Percentiles rank a stretch among this genome's conserved stretches.
Evolutionary conservation across 2,113 vertebrate genomes (phyloP).

Genomic region (Microcebus jonahi): DNA sequence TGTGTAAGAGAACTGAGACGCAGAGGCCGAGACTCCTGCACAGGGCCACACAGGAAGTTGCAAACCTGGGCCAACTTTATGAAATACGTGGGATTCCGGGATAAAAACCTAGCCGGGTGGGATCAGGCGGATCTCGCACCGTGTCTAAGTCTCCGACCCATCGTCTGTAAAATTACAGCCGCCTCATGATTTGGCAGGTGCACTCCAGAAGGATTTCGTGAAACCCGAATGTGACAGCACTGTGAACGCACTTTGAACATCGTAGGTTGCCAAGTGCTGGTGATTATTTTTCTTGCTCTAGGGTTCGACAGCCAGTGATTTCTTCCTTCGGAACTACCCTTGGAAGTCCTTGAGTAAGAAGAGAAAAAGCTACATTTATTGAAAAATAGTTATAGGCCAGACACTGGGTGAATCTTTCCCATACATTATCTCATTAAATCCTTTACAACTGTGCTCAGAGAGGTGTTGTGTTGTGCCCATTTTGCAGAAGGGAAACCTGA

Average conservation of each 20-base stretch:
- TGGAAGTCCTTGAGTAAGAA: background rate
- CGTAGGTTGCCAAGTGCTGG: background rate
- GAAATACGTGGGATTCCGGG: background rate
- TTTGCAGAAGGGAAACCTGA: background rate
- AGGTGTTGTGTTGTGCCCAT: background rate
- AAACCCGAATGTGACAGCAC: background rate
- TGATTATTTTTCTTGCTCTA: background rate
- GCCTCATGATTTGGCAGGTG: background rate
- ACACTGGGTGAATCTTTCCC: background rate
- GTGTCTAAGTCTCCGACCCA: background rate
- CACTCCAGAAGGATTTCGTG: background rate
- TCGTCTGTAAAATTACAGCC: background rate
- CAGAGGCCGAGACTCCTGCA: background rate
- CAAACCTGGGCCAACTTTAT: background rate
- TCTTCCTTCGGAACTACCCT: background rate
- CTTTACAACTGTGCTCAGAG: background rate
- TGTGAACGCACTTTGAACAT: fast-evolving
- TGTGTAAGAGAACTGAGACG: background rate
- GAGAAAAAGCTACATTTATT: background rate
- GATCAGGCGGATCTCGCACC: background rate
- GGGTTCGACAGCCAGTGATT: background rate
- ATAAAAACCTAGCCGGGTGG: background rate
- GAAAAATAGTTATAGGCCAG: background rate
- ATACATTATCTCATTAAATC: background rate
- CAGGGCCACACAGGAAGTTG: background rate